These are phyloP conservation scores for Rotaria magnacalcarata DNA, from an alignment of 2,888 invertebrate genomes.

Conservation along the genomic window DNA sequence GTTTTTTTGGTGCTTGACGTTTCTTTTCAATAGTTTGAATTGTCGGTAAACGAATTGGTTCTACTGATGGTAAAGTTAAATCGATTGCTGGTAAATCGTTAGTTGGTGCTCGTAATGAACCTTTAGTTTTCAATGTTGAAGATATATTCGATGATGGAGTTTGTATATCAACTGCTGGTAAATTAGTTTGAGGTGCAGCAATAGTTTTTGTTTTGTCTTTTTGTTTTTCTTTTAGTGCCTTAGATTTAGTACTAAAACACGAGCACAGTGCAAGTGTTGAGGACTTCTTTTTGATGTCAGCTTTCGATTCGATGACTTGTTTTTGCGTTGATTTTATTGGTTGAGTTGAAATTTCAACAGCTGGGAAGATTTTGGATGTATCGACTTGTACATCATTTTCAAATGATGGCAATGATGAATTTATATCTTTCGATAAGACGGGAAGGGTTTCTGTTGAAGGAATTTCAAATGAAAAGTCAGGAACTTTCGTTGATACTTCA, in stretches of 20 bases:
- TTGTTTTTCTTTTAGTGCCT: neutral
- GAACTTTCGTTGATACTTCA: neutral
- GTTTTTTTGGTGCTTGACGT: conserved; percentile 7
- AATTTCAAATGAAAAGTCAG: neutral
- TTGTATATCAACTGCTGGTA: neutral
- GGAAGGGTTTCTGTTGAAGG: neutral
- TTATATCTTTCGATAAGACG: neutral
- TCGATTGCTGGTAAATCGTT: neutral
- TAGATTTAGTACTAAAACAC: conserved; percentile 1
- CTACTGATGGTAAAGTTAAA: neutral
- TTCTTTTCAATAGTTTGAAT: neutral
- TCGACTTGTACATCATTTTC: neutral
- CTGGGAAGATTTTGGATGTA: neutral
- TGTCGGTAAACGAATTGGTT: neutral
- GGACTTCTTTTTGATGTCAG: neutral
- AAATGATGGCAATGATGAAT: neutral
- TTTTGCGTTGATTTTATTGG: neutral
- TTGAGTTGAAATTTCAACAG: neutral
- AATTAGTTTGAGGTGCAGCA: neutral
- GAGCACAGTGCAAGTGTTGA: neutral
- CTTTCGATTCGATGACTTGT: neutral
- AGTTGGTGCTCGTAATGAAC: neutral
- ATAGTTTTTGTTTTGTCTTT: neutral
- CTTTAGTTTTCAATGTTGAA: neutral
- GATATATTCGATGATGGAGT: neutral